Base-by-base conservation (phyloP, 2,797 vertebrate genomes). In the Phylloscopus collybita region DNA sequence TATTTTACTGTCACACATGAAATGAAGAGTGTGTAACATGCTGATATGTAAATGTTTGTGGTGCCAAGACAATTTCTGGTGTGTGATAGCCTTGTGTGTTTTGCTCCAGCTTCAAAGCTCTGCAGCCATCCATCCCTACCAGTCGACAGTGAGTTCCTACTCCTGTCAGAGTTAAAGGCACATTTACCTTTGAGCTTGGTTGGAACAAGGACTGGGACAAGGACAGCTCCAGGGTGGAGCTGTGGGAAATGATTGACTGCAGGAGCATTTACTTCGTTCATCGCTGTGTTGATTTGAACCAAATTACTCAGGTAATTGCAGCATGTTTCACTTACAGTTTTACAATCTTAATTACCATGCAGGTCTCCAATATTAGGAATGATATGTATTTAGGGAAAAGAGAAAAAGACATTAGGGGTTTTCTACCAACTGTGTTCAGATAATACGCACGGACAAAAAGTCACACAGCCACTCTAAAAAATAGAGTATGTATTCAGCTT, bases 71-170 rank as follows among this genome's bases (percentile, higher is more conserved):
- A 86, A 61, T 78, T 89, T 22, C 44, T 61, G 12, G 20, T 78
- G 62, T 82, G 50, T 92, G 80, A 84, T 50, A 49, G 42, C 54
- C 30, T 3, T 26, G 45, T 65, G 27, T 93, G 18, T 89, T 92
- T 92, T 86, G 45, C 86, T 95, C 27, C 70, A 93, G 51, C 70
- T 94, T 90, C 80, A 86, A 54, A 92, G 67, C 26, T 80, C 61
- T 86, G 71, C 76, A 72, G 70, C 59, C 47, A 81, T 20, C 59
- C 56, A 66, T 29, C 44, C 62, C 36, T 65, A 29, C 51, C 45
- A 54, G 56, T 26, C 65, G 88, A 17, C 54, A 66, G 38, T 66
- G 62, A 90, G 59, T 56, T 91, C 54, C 66, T 59, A 45, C 57
- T 86, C 42, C 62, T 92, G 8, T 71, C 83, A 44, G 12, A 73